Conservation (phyloP, 2,797 vertebrate species). For the Melanotaenia parkinsoni region DNA sequence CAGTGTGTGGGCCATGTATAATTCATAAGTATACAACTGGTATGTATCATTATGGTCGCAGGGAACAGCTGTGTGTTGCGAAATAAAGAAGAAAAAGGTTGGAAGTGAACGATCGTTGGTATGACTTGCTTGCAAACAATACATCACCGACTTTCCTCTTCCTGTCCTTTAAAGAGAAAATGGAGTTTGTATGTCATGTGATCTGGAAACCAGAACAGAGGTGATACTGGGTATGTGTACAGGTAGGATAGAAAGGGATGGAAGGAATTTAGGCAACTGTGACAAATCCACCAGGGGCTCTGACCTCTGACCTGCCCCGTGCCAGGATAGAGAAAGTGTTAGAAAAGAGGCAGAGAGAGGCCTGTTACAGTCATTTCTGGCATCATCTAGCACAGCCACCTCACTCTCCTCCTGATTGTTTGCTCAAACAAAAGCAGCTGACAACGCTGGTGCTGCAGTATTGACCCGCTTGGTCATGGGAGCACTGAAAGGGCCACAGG, state of each 20-base stretch:
- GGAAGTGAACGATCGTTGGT: slow-evolving; percentile 25
- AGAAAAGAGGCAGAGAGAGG: slow-evolving; percentile 55
- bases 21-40: slow-evolving; percentile 72
- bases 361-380: slow-evolving; percentile 79
- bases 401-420: slow-evolving; percentile 81
- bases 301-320: slow-evolving; percentile 53
- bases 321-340: slow-evolving; percentile 48
- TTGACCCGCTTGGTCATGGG: slow-evolving; percentile 63
- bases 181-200: slow-evolving; percentile 8
- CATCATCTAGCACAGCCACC: slow-evolving; percentile 72
- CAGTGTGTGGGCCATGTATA: slow-evolving; percentile 58
- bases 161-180: slow-evolving; percentile 10
- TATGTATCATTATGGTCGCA: slow-evolving; percentile 64
- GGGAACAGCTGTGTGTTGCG: slow-evolving; percentile 46
- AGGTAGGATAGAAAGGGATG: background rate
- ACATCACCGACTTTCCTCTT: slow-evolving; percentile 23
- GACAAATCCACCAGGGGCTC: slow-evolving; percentile 31
- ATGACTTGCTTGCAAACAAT: slow-evolving; percentile 24
- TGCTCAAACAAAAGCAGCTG: slow-evolving; percentile 71
- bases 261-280: slow-evolving; percentile 47
- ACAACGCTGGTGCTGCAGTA: slow-evolving; percentile 73
- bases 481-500: slow-evolving; percentile 53
- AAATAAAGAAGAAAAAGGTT: slow-evolving; percentile 30
- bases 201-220: background rate
- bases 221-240: slow-evolving; percentile 10